Base-by-base conservation (phyloP, 1,140 invertebrate species). In the Leptinotarsa lineolata region DNA sequence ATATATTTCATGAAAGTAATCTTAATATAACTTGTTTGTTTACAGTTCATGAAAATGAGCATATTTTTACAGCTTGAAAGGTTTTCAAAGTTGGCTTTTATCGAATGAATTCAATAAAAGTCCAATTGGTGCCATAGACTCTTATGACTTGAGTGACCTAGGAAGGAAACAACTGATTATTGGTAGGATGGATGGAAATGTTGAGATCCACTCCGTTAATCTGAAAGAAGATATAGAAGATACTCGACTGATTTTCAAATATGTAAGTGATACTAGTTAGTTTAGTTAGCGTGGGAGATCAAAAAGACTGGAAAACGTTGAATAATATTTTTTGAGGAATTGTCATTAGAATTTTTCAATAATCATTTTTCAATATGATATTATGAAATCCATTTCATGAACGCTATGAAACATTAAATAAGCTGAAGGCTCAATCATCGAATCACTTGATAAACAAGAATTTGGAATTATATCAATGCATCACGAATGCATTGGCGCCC, bases 91-190 rank as follows among this genome's bases (percentile, higher is more conserved):
- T 60, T 88, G 86, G 87, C 70, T 86, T 13, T 77, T 88, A 2
- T 76, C 81, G 20, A 82, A 83, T 83, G 87, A 88, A 1, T 86
- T 88, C 80, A 83, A 88, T 65, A 85, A 87, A 24, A 88, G 90
- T 24, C 87, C 88, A 58, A 85, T 94, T 18, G 84, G 88, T 21
- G 89, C 90, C 74, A 86, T 94, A 45, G 87, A 91, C 77, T 91
- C 89, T 78, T 92, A 90, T 83, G 90, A 92, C 80, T 87, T 94
- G 72, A 90, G 88, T 67, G 88, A 87, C 20, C 89, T 92, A 85
- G 91, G 90, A 39, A 85, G 88, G 3, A 85, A 86, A 75, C 88
- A 91, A 80, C 77, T 94, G n/a, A 84, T 94, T 6, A 81, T 94
- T 39, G 91, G 91, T 3, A 82, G 91, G 76, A 89, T 92, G 80